Percentiles rank a stretch among this genome's conserved stretches.
These are phyloP conservation scores for Chiroxiphia lanceolata DNA, from an alignment of 2,797 vertebrate species.

Conservation along the genomic window DNA sequence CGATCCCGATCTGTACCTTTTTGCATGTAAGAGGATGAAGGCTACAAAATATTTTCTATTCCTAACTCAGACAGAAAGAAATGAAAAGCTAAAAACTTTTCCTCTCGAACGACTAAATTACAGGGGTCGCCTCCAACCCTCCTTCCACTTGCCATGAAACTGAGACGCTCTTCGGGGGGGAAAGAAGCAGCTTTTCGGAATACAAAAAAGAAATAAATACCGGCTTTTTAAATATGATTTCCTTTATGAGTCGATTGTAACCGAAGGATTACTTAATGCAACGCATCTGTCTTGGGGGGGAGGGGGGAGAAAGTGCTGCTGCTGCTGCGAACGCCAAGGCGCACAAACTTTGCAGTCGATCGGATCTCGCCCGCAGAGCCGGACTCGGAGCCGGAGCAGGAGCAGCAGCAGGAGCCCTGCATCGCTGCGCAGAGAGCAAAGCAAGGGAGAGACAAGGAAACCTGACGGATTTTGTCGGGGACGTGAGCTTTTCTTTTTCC, in stretches of 20 bases:
- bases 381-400: neutral
- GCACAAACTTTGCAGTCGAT: constrained; percentile 56
- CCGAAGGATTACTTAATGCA: constrained; percentile 45
- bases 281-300: neutral
- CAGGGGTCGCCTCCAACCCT: constrained; percentile 34
- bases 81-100: constrained; percentile 20
- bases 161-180: neutral
- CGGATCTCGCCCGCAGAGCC: neutral
- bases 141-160: constrained; percentile 51
- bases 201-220: neutral
- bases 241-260: constrained; percentile 58
- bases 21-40: neutral
- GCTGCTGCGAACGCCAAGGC: neutral
- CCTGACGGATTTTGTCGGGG: neutral
- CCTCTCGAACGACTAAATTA: constrained; percentile 18
- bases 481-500: neutral
- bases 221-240: constrained; percentile 61
- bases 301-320: neutral
- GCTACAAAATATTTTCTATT: neutral
- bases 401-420: neutral
- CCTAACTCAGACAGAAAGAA: neutral
- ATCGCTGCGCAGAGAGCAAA: neutral
- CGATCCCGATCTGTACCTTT: neutral
- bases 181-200: constrained; percentile 63
- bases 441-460: neutral